These are phyloP conservation scores for Metopia argyrocephala DNA, from an alignment of 2,888 invertebrate genomes.

Conservation along the genomic window DNA sequence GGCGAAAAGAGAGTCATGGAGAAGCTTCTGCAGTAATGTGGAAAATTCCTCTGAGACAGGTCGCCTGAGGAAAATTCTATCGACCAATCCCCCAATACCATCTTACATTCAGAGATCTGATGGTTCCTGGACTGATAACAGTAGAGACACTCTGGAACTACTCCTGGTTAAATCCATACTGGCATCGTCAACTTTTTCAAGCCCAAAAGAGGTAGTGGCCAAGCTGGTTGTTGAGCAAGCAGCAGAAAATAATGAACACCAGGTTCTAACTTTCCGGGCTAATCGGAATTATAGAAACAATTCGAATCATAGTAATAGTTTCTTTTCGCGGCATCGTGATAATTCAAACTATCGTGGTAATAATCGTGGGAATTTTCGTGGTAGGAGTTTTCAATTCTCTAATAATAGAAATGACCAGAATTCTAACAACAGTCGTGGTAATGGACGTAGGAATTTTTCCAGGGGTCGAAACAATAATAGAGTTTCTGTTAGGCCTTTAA, in stretches of 20 bases:
- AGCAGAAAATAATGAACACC: constrained; percentile 5
- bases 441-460: not conserved
- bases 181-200: constrained; percentile 1
- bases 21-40: too few relatives aligned
- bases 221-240: constrained; percentile 26
- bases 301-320: not conserved
- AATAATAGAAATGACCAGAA: not conserved
- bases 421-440: too few relatives aligned
- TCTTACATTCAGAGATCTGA: too few relatives aligned
- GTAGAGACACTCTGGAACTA: too few relatives aligned
- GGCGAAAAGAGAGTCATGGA: too few relatives aligned
- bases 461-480: not conserved
- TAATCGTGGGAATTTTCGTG: not conserved
- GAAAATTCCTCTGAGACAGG: too few relatives aligned
- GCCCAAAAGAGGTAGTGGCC: constrained; percentile 10
- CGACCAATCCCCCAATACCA: too few relatives aligned
- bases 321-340: not conserved
- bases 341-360: not conserved
- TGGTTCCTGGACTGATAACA: too few relatives aligned
- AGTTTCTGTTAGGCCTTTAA: not conserved
- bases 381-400: not conserved
- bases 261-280: constrained; percentile 1
- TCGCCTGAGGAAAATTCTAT: too few relatives aligned
- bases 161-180: constrained; percentile 11
- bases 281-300: not conserved